Evolutionary conservation across 2,888 invertebrate genomes (phyloP), one percentile per base, ranked within the genome.

Genomic region (Flabesymbios commensalis): DNA sequence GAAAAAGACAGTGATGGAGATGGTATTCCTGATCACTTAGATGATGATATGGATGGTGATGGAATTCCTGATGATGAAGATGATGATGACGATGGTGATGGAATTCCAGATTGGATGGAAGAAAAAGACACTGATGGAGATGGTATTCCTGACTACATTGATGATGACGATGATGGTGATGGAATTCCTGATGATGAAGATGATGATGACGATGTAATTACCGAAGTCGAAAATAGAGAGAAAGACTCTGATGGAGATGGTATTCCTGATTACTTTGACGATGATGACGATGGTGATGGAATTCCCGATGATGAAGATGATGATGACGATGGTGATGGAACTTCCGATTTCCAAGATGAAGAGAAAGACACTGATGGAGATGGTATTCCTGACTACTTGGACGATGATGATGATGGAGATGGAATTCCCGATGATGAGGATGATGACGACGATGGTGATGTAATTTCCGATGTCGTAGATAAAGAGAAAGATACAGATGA

Each of bases 281-380:
- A 57, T 14, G 72, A 72, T 54, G 43, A 54, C 3, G 72, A 72
- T 60, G 71, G 71, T 48, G 71, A 71, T 60, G 73, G 73, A 10
- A 69, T 74, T 36, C 68, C 72, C 31, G 72, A 73, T 54, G 19
- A 67, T 39, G 42, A 64, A n/a, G 72, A 75, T 36, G 24, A 56
- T 1, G 63, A 63, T 55, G 36, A 36, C 48, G 64, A 66, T 52
- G 55, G 56, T 31, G 64, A 67, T 45, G 70, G 70, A 22, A 70
- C 70, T 22, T 65, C 69, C 19, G 68, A 70, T 57, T 26, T 28
- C 10, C n/a, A 39, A 31, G 59, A 63, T 29, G 63, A 63, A 26
- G 68, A 69, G 62, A 75, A 78, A 68, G 69, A 70, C 47, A 75
- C 75, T 63, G 77, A 78, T 69, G 78, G 77, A 19, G 77, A 78